Evolutionary conservation across 2,113 vertebrate species (phyloP).

Genomic region (Hystrix cristata): DNA sequence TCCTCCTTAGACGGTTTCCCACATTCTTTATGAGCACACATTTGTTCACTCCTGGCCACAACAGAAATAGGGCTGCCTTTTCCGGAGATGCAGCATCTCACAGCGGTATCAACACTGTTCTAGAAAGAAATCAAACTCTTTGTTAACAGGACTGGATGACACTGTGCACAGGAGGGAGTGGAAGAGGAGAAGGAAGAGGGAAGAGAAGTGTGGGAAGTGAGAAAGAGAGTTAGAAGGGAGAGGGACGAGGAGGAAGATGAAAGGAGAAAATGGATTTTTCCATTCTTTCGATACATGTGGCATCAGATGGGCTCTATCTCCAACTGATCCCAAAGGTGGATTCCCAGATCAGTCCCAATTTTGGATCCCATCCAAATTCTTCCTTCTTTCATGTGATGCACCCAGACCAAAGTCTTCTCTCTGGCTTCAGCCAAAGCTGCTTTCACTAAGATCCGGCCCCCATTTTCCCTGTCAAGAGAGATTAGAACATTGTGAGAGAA

Average conservation of each 20-base stretch:
- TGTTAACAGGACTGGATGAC: constrained; percentile 82
- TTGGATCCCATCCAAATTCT: constrained; percentile 85
- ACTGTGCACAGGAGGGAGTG: constrained; percentile 83
- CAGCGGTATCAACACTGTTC: constrained; percentile 91
- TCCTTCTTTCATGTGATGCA: constrained; percentile 86
- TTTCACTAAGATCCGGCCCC: constrained; percentile 76
- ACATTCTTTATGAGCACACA: constrained; percentile 93
- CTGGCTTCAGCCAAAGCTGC: constrained; percentile 83
- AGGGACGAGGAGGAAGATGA: neutral
- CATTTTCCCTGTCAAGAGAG: constrained; percentile 88
- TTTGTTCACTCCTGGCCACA: constrained; percentile 93
- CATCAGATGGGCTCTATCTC: constrained; percentile 87
- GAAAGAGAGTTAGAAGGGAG: neutral
- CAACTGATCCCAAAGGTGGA: constrained; percentile 87
- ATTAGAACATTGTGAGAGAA: constrained; percentile 83
- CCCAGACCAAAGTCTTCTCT: constrained; percentile 88
- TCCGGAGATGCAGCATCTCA: constrained; percentile 94
- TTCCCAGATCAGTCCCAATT: constrained; percentile 88
- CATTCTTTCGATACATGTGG: constrained; percentile 70
- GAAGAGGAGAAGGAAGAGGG: neutral
- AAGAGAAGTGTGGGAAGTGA: constrained; percentile 54
- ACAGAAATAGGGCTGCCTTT: constrained; percentile 91
- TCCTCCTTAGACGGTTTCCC: constrained; percentile 88
- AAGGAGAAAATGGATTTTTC: constrained; percentile 87
- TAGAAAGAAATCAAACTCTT: constrained; percentile 90